Evolutionary conservation across 2,113 vertebrate species (phyloP), one percentile per base, ranked within the genome.

Genomic region (Cyprinodon variegatus): DNA sequence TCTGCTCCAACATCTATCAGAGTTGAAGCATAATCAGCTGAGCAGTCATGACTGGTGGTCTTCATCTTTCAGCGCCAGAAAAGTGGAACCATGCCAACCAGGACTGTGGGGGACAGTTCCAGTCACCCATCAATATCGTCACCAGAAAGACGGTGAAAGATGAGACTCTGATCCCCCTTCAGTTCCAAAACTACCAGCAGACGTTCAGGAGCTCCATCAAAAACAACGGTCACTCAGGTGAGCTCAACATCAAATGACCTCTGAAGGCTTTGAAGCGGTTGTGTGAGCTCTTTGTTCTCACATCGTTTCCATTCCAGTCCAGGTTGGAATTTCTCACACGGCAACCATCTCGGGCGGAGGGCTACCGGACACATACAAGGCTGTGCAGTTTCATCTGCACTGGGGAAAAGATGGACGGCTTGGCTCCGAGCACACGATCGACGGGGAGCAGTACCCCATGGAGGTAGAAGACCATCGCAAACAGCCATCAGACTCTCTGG

Each of bases 371-470:
- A 78, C 0, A n/a, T 98, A 97, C 92, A 95, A 89, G 72, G 96
- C 95, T 0, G 72, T 91, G 0, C 95, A 98, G 92, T 94, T 98
- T 70, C 97, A 99, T 70, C 90, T 97, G 36, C 97, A 99, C 91
- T 99, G 97, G 97, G 97, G 97, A 20, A 7, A 0, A 0, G 1
- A 40, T 0, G 65, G 29, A 0, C 41, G 76, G 0, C 63, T 20
- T 0, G 92, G 86, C 1, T 97, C 97, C 0, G 97, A 99, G 78
- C 97, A 99, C 94, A 97, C 94, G 82, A 91, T 99, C 0, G 89
- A 99, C 0, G 96, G 96, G 61, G 91, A 95, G 41, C 95, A 83
- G 84, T 94, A 94, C 64, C 95, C 96, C 74, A 98, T 98, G 97
- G 97, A 99, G 96, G 97, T 98, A 89, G 6, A 1, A 9, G 50